Percentiles rank a stretch among this genome's conserved stretches.
phyloP scores from a whole-genome alignment of 2,113 vertebrate genomes.

The Xiphias gladius region DNA sequence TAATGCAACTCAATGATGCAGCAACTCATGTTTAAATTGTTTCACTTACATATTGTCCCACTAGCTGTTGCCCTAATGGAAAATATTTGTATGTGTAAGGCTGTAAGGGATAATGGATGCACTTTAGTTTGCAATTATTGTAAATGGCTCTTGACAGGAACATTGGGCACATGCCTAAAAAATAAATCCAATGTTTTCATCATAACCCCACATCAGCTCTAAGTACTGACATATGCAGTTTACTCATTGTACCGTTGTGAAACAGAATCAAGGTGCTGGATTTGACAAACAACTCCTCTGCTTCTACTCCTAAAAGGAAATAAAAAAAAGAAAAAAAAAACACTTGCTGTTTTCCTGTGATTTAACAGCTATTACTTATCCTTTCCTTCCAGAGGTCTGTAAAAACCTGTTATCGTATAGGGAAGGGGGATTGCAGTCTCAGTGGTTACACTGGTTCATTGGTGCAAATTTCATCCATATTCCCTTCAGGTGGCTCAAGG shows the following conservation, averaged over 20 bases:
- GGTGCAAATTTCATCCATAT: conserved; percentile 45
- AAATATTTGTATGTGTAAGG: conserved; percentile 24
- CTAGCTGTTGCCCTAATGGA: conserved; percentile 15
- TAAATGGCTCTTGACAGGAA: conserved; percentile 56
- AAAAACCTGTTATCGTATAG: conserved; percentile 40
- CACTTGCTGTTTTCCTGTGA: conserved; percentile 41
- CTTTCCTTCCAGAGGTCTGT: conserved; percentile 27
- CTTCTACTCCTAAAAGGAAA: conserved; percentile 13
- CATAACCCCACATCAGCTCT: conserved; percentile 32
- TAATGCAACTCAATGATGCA: neutral
- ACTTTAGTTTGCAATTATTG: conserved; percentile 52
- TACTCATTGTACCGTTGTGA: conserved; percentile 43
- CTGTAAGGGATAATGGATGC: conserved; percentile 39
- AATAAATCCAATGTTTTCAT: conserved; percentile 53
- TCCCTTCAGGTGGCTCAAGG: conserved; percentile 14
- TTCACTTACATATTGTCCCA: conserved; percentile 21
- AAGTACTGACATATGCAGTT: conserved; percentile 39
- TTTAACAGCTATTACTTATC: conserved; percentile 58
- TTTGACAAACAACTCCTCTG: conserved; percentile 43
- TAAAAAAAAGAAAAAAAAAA: conserved; percentile 6
- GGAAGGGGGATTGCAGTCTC: conserved; percentile 39
- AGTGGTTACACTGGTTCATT: conserved; percentile 26
- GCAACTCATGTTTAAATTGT: neutral
- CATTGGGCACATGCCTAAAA: conserved; percentile 36
- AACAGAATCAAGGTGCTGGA: conserved; percentile 45